Percentiles rank a stretch among this genome's conserved stretches.
phyloP scores from a whole-genome alignment of 2,797 vertebrate genomes.

The Pipistrellus pipistrellus region DNA sequence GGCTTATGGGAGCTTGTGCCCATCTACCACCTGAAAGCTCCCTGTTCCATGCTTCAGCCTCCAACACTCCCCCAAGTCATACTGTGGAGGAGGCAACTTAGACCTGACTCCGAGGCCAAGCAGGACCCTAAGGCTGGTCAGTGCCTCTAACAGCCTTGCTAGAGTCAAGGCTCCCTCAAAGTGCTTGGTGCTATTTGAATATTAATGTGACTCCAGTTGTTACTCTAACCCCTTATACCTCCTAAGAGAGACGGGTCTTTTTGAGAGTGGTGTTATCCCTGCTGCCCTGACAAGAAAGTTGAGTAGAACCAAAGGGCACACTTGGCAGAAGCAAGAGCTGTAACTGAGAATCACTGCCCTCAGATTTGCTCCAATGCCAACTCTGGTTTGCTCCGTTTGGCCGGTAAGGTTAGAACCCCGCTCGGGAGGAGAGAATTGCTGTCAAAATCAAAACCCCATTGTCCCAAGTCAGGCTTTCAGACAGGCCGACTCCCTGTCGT shows the following conservation, averaged over 20 bases:
- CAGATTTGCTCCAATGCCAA: not conserved
- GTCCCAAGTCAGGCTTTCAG: conserved; percentile 47
- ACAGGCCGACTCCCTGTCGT: conserved; percentile 3
- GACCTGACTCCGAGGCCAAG: not conserved
- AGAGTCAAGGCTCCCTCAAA: not conserved
- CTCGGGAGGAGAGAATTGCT: not conserved
- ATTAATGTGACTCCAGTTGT: not conserved
- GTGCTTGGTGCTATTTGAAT: not conserved
- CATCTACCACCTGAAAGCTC: not conserved
- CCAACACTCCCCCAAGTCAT: not conserved
- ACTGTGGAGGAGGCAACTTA: not conserved
- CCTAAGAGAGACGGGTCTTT: not conserved
- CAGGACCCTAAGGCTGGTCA: not conserved
- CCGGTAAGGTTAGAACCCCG: not conserved
- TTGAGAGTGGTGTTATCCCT: not conserved
- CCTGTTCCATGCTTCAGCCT: not conserved
- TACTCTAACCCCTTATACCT: not conserved
- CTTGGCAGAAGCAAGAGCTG: not conserved
- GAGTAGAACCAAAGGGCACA: not conserved
- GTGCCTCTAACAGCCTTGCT: not conserved
- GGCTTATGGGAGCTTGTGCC: not conserved
- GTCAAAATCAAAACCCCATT: conserved; percentile 8
- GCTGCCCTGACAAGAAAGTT: not conserved
- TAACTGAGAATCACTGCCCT: not conserved
- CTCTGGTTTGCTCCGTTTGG: not conserved